phyloP scores from a whole-genome alignment of 2,888 invertebrate genomes.

The Reticulitermes lucifugus region DNA sequence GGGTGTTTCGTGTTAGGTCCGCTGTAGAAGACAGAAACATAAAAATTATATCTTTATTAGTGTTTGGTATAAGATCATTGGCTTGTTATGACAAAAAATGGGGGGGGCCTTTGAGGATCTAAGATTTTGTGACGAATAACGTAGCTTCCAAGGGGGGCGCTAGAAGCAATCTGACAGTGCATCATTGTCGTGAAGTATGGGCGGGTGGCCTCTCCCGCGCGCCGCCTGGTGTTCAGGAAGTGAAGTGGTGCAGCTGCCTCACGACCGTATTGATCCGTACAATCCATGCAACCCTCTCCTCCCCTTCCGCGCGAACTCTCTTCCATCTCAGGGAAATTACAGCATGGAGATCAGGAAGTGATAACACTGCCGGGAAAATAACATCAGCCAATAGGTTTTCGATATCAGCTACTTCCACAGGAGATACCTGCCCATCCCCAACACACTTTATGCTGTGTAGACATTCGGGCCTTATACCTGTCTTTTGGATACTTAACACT shows the following conservation, averaged over 20 bases:
- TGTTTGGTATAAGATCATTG: too few species aligned
- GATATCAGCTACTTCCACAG: background rate
- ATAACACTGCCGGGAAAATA: constrained; percentile 36
- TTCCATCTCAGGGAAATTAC: constrained; percentile 45
- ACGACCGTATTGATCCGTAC: constrained; percentile 30
- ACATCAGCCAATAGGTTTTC: constrained; percentile 38
- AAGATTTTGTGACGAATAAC: background rate
- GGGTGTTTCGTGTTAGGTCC: too few species aligned
- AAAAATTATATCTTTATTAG: too few species aligned
- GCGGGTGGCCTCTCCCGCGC: constrained; percentile 6
- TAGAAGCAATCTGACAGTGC: background rate
- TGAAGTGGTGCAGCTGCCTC: background rate
- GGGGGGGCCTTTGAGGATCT: too few species aligned
- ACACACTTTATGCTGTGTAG: too few species aligned
- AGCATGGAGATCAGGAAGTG: constrained; percentile 45
- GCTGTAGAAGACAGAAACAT: too few species aligned
- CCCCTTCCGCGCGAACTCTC: background rate
- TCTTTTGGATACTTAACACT: too few species aligned
- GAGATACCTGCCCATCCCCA: background rate
- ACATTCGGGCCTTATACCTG: too few species aligned
- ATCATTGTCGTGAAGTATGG: background rate
- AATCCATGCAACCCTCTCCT: background rate
- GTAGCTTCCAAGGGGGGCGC: background rate
- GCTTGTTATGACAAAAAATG: too few species aligned
- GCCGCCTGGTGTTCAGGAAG: constrained; percentile 25